Percentiles rank a stretch among this genome's conserved stretches.
These are phyloP conservation scores for Caenorhabditis wallacei DNA, from an alignment of 2,888 invertebrate species.

Conservation along the genomic window DNA sequence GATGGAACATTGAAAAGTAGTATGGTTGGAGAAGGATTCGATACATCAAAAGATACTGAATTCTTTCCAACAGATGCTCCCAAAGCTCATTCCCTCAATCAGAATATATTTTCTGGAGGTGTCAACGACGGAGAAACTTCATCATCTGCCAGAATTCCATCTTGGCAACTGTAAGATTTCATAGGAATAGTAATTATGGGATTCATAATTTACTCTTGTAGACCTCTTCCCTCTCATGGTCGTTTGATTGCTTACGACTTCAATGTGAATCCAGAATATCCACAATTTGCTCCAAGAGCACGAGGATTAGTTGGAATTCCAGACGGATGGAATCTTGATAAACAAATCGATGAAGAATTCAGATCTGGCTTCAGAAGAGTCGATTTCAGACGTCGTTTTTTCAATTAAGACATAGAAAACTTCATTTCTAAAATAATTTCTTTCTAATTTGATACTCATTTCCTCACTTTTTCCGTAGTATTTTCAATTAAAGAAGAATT, in stretches of 20 bases:
- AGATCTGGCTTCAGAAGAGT: conserved; percentile 45
- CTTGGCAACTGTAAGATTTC: conserved; percentile 16
- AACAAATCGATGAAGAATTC: conserved; percentile 64
- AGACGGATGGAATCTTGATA: conserved; percentile 67
- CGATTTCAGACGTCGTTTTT: conserved; percentile 36
- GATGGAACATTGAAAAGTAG: conserved; percentile 41
- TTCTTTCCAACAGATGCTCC: conserved; percentile 16
- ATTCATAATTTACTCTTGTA: neutral
- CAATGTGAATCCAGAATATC: conserved; percentile 57
- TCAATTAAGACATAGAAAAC: neutral
- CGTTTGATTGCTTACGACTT: conserved; percentile 52
- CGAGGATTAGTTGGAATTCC: conserved; percentile 69
- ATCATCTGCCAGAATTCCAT: neutral
- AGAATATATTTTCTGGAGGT: conserved; percentile 4
- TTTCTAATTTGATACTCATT: conserved; percentile 42
- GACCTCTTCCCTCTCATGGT: conserved; percentile 42
- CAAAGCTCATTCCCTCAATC: neutral
- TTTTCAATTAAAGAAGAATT: conserved; percentile 21
- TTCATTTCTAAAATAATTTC: neutral
- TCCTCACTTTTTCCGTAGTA: neutral
- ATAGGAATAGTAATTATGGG: neutral
- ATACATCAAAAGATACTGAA: conserved; percentile 21
- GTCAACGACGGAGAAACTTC: conserved; percentile 39
- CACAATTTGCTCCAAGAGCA: conserved; percentile 59
- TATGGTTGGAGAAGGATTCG: conserved; percentile 42